phyloP scores from a whole-genome alignment of 2,888 invertebrate genomes.

The Agrilus biguttatus region DNA sequence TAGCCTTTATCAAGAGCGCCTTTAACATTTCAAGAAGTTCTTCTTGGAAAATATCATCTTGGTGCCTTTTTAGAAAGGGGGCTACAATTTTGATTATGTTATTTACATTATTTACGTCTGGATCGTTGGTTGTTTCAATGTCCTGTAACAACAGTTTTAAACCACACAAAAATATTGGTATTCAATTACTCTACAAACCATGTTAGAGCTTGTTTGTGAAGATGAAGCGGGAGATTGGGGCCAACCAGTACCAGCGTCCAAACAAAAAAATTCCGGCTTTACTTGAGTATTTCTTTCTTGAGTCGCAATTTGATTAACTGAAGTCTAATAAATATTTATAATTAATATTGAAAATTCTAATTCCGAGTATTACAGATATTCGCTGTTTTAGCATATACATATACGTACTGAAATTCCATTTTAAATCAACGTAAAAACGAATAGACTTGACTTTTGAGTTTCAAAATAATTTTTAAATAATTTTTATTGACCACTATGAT shows the following conservation, averaged over 20 bases:
- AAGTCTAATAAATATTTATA: no score
- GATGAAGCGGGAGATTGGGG: slow-evolving; percentile 4
- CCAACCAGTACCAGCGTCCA: slow-evolving; percentile 5
- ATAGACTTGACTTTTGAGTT: no score
- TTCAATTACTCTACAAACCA: neutral
- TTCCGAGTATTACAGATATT: no score
- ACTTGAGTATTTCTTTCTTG: slow-evolving; percentile 1
- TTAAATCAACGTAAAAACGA: no score
- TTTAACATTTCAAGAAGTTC: slow-evolving; percentile 38
- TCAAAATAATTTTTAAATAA: no score
- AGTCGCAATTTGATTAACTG: no score
- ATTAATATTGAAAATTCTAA: no score
- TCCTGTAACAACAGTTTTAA: slow-evolving; percentile 3
- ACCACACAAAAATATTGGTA: neutral
- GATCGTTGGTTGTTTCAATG: slow-evolving; percentile 8
- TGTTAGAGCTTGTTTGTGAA: slow-evolving; percentile 4
- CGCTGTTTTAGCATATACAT: no score
- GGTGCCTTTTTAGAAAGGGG: slow-evolving; percentile 37
- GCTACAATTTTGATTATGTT: slow-evolving; percentile 38
- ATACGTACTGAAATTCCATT: no score
- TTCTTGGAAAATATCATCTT: slow-evolving; percentile 37
- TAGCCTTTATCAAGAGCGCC: slow-evolving; percentile 33
- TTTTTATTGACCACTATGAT: no score
- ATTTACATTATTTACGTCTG: slow-evolving; percentile 18
- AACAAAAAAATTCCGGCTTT: slow-evolving; percentile 8